Evolutionary conservation across 2,888 invertebrate species (phyloP).

Genomic region (Formica aserva): DNA sequence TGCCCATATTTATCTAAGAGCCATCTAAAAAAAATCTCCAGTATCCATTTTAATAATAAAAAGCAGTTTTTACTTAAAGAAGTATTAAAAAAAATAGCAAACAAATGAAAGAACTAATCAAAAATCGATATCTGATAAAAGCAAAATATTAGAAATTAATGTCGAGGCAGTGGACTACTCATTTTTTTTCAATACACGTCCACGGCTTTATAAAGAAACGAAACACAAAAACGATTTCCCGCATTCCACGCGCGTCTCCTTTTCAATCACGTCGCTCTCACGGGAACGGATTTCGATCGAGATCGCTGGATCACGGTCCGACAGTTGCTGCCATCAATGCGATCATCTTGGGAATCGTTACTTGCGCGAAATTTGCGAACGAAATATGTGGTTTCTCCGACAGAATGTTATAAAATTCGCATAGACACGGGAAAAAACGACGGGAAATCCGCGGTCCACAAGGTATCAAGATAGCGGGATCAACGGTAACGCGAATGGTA

Average conservation of each 20-base stretch:
- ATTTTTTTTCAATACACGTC: not conserved
- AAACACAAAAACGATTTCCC: not conserved
- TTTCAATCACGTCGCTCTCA: slow-evolving; percentile 36
- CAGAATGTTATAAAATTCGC: not conserved
- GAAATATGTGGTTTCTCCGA: not conserved
- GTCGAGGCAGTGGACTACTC: too few relatives aligned
- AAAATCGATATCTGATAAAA: not conserved
- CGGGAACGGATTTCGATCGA: slow-evolving; percentile 26
- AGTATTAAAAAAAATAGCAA: not conserved
- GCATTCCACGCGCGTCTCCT: not conserved
- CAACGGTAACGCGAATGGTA: not conserved
- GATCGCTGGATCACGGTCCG: not conserved
- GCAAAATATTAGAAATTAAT: not conserved
- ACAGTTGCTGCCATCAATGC: too few relatives aligned
- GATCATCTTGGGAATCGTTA: not conserved
- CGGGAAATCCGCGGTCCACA: not conserved
- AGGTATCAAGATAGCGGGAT: not conserved
- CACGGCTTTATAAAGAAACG: not conserved
- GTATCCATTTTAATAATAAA: slow-evolving; percentile 27
- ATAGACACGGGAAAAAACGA: not conserved
- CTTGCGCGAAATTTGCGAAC: slow-evolving; percentile 11
- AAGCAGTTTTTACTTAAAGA: not conserved
- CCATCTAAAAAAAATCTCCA: not conserved
- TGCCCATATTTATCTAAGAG: not conserved
- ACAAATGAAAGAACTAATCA: not conserved